Evolutionary conservation across 2,888 invertebrate species (phyloP).

Genomic region (Micoletzkya japonica): DNA sequence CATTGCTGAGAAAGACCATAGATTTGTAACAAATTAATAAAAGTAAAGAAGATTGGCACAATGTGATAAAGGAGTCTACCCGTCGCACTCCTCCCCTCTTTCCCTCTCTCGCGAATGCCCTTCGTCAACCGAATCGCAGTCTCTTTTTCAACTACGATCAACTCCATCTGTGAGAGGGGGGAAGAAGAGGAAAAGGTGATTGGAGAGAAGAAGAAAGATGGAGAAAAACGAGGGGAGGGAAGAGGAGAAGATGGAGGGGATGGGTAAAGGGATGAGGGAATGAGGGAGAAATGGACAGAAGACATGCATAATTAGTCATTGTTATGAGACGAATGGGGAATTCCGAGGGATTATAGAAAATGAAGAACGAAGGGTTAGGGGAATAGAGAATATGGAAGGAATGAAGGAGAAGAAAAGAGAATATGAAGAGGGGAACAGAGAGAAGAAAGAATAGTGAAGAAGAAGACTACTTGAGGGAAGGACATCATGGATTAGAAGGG

Average conservation of each 20-base stretch:
- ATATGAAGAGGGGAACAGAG: not conserved
- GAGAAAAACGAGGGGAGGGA: not conserved
- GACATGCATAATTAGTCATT: not conserved
- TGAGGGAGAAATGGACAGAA: not conserved
- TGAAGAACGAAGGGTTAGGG: not conserved
- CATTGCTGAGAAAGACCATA: too few relatives aligned
- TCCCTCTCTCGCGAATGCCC: not conserved
- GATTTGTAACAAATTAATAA: too few relatives aligned
- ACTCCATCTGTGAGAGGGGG: too few relatives aligned
- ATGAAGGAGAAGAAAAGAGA: slow-evolving; percentile 3
- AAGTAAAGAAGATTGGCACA: too few relatives aligned
- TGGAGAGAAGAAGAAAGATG: not conserved
- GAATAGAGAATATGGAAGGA: not conserved
- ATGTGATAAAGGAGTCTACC: too few relatives aligned
- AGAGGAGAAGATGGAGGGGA: not conserved
- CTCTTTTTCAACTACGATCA: too few relatives aligned
- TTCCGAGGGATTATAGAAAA: not conserved
- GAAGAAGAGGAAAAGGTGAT: not conserved
- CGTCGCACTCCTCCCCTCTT: too few relatives aligned
- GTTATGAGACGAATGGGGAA: not conserved
- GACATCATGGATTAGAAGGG: slow-evolving; percentile 2
- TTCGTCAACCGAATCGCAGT: not conserved
- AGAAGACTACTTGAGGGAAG: slow-evolving; percentile 10
- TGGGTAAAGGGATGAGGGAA: not conserved
- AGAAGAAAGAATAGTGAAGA: not conserved